Base-by-base conservation (phyloP, 2,888 invertebrate genomes). In the Hydraecia micacea region DNA sequence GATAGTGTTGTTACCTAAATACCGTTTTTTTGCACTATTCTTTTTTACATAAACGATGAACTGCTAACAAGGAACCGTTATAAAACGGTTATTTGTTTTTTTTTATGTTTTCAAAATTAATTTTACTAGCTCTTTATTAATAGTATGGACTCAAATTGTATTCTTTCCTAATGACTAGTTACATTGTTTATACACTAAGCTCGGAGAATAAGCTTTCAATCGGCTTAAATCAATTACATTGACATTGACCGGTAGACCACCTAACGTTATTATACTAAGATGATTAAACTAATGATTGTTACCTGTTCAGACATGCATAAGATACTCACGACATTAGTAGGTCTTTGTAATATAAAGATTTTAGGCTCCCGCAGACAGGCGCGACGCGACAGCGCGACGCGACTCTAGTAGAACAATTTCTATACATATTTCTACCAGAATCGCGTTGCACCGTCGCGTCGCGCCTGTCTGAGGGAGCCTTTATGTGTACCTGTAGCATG, bases 1-100 rank as follows among this genome's bases (percentile, higher is more conserved):
- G 89, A 86, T 90, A 90, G 90, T 91, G 90, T 91, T 90, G 91
- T 91, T 92, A 91, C 92, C 91, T 91, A 91, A 92, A 91, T 93
- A 93, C 92, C 91, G 91, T 92, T 93, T 92, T 80, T 91, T 90
- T 89, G 88, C 87, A 83, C 86, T 89, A 88, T 89, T 90, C 79
- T 89, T 89, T 62, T 89, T 87, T 80, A 79, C 39, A 68, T 42
- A 73, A 78, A 77, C 86, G 74, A 62, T 74, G 74, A 79, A 80
- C 78, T 68, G 75, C 67, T 46, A 74, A 85, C 72, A 71, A 75
- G 70, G 58, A 66, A 79, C 89, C 86, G 90, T 88, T 90, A 90
- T 77, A 55, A 66, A 73, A 68, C 68, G 66, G 39, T 77, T 77
- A 49, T 75, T 70, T 52, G 60, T 46, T 72, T 80, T 39, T 76